Evolutionary conservation across 2,113 vertebrate species (phyloP).

Genomic region (Gracilinanus agilis): DNA sequence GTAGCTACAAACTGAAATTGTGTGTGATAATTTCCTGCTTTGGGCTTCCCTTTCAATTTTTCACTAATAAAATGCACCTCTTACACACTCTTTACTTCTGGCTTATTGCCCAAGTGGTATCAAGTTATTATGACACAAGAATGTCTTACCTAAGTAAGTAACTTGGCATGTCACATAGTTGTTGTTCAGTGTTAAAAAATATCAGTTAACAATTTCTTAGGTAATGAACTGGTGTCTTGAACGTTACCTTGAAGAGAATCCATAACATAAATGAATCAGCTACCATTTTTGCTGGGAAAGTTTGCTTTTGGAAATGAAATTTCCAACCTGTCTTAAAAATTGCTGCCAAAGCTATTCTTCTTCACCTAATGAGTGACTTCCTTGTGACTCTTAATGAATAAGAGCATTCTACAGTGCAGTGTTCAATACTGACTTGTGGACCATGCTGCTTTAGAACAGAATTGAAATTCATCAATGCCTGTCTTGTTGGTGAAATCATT

Average conservation of each 20-base stretch:
- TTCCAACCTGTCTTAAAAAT: conserved; percentile 65
- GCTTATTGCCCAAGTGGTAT: neutral
- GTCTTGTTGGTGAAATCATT: conserved; percentile 79
- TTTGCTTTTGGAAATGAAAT: conserved; percentile 61
- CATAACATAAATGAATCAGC: conserved; percentile 34
- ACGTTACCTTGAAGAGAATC: conserved; percentile 50
- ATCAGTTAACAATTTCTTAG: neutral
- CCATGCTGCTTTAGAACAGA: conserved; percentile 73
- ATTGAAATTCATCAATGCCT: conserved; percentile 83
- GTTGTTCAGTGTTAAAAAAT: conserved; percentile 49
- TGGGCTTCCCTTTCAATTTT: conserved; percentile 8
- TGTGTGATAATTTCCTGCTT: neutral
- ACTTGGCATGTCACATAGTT: neutral
- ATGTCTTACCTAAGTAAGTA: neutral
- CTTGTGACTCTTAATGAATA: conserved; percentile 61
- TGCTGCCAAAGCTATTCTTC: conserved; percentile 64
- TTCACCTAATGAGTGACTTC: conserved; percentile 76
- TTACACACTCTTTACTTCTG: neutral
- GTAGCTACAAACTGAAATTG: neutral
- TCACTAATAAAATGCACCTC: conserved; percentile 28
- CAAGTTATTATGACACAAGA: neutral
- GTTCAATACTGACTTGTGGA: conserved; percentile 78
- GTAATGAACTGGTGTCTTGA: neutral
- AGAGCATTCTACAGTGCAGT: conserved; percentile 65
- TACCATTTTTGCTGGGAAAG: conserved; percentile 51